phyloP scores from a whole-genome alignment of 2,888 invertebrate species.

The Azorinus chamasolen region DNA sequence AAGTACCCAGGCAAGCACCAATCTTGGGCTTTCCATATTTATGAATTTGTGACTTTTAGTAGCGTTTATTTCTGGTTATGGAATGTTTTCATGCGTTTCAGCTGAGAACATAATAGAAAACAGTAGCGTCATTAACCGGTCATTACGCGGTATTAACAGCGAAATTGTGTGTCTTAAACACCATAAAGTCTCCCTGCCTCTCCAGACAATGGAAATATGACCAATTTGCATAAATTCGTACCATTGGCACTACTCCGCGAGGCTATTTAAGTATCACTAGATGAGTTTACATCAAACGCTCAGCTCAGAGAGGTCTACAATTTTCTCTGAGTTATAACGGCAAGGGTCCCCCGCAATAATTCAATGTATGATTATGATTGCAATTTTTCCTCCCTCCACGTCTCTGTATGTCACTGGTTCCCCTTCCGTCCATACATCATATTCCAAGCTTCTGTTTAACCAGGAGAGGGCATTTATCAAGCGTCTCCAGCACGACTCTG shows the following conservation, averaged over 20 bases:
- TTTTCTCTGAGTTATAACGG: constrained; percentile 60
- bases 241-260: constrained; percentile 41
- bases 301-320: constrained; percentile 54
- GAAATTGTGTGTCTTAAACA: constrained; percentile 46
- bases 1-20: background rate
- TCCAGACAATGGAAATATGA: constrained; percentile 48
- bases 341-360: constrained; percentile 63
- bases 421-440: constrained; percentile 56
- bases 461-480: constrained; percentile 60
- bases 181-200: constrained; percentile 38
- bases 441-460: constrained; percentile 54
- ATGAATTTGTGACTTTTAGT: constrained; percentile 5
- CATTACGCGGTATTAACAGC: constrained; percentile 54
- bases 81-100: constrained; percentile 14
- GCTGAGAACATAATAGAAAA: constrained; percentile 31
- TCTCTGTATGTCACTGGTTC: constrained; percentile 55
- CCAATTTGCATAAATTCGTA: constrained; percentile 44
- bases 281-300: constrained; percentile 38
- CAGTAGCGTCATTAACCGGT: constrained; percentile 33
- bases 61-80: constrained; percentile 16
- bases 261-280: constrained; percentile 60
- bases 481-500: constrained; percentile 61
- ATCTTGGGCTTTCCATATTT: constrained; percentile 7
- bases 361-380: constrained; percentile 64
- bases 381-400: constrained; percentile 60